Evolutionary conservation across 2,888 invertebrate species (phyloP), one percentile per base, ranked within the genome.

Genomic region (Metellina segmentata): DNA sequence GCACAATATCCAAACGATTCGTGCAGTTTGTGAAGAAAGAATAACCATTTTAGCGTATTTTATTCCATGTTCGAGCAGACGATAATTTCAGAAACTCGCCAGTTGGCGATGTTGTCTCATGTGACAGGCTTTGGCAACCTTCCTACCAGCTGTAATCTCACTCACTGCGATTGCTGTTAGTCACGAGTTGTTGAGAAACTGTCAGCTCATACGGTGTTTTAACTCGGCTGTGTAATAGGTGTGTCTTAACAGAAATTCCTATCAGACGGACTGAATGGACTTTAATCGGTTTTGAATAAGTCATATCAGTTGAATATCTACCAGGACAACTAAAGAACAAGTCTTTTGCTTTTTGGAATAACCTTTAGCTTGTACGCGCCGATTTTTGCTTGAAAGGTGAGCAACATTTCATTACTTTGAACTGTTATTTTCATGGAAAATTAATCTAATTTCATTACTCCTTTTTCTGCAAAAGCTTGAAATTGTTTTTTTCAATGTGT

Each of bases 161-260:
- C 75, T 75, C 61, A 6, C 20, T 13, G 52, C 20, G 85, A 85
- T 85, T 77, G 34, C 75, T 16, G 8, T 75, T 11, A 53, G 85
- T 85, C 85, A 85, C 85, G 85, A 85, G 85, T 34, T 34, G 19
- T 85, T 16, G 72, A 48, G 61, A 81, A 34, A 61, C 49, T 61
- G 61, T n/a, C 77, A 77, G 9, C 52, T 2, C 79, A 6, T 61
- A 61, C 53, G 13, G 53, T 20, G 79, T 19, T 77, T 34, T 16
- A 16, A 16, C 6, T 6, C 61, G 49, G n/a, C 49, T 77, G 72
- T 72, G 20, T 61, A 11, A 34, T 82, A 82, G 81, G 81, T 82
- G 81, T 82, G 81, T 82, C 81, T 81, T 13, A n/a, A 34, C 61
- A 13, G 16, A 75, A 34, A 78, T 78, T 34, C 1, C 34, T 34